Percentiles rank a stretch among this genome's conserved stretches.
These are phyloP conservation scores for Mycteria americana DNA, from an alignment of 2,797 vertebrate genomes.

Conservation along the genomic window DNA sequence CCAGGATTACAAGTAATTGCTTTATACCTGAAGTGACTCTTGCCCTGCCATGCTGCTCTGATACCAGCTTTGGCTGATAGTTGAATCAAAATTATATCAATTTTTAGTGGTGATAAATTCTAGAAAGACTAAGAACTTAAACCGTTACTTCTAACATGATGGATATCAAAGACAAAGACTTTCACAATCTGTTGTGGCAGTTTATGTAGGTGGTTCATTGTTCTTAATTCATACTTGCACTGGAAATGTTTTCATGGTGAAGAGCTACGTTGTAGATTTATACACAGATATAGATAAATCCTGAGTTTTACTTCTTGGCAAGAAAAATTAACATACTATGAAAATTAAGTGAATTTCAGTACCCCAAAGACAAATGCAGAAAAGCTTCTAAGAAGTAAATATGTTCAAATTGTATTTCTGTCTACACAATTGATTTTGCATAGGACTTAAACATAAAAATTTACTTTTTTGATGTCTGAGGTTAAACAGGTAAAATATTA, in stretches of 20 bases:
- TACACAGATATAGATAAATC: neutral
- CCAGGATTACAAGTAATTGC: neutral
- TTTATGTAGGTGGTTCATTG: neutral
- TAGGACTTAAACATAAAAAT: neutral
- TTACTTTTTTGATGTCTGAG: neutral
- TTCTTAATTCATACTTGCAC: neutral
- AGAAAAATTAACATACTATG: neutral
- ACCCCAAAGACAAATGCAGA: neutral
- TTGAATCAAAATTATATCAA: accelerated
- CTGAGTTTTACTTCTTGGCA: neutral
- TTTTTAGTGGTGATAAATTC: neutral
- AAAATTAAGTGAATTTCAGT: neutral
- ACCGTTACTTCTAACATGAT: accelerated
- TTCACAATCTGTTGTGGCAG: neutral
- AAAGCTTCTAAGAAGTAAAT: neutral
- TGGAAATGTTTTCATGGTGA: neutral
- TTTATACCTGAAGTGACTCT: neutral
- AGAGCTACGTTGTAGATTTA: neutral
- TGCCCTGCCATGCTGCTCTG: neutral
- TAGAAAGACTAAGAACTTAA: neutral
- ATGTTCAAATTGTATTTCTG: neutral
- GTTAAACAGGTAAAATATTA: neutral
- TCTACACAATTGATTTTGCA: neutral
- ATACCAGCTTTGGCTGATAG: neutral
- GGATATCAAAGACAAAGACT: neutral